These are phyloP conservation scores for Botia kubotai DNA, from an alignment of 2,797 vertebrate species.

Conservation along the genomic window DNA sequence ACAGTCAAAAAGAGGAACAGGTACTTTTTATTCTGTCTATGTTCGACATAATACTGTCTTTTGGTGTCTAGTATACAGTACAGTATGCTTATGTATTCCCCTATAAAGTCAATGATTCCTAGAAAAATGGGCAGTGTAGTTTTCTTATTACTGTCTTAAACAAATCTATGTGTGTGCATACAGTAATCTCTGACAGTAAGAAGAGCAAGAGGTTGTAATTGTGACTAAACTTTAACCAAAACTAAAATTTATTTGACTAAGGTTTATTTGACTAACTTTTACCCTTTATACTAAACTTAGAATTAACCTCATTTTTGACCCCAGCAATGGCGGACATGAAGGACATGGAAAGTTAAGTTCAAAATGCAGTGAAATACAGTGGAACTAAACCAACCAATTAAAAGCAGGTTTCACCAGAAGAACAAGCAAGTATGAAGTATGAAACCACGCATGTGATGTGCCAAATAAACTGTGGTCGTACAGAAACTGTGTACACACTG, in stretches of 20 bases:
- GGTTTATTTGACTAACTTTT: no score
- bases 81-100: neutral
- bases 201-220: neutral
- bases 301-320: neutral
- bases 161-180: neutral
- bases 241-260: neutral
- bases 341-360: neutral
- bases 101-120: neutral
- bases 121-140: neutral
- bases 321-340: neutral
- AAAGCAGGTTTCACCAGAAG: neutral
- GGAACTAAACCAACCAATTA: constrained; percentile 4
- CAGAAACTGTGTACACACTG: no score
- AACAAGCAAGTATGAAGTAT: neutral
- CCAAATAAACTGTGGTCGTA: neutral
- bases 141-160: neutral
- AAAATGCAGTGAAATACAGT: neutral
- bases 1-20: neutral
- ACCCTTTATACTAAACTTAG: neutral
- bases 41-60: neutral
- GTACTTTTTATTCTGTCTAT: neutral
- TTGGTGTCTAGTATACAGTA: no score
- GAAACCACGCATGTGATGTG: neutral
- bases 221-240: constrained; percentile 22
- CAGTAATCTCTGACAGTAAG: neutral